Percentiles rank a stretch among this genome's conserved stretches.
Conservation (phyloP, 2,113 vertebrate genomes). For the Anseranas semipalmata region DNA sequence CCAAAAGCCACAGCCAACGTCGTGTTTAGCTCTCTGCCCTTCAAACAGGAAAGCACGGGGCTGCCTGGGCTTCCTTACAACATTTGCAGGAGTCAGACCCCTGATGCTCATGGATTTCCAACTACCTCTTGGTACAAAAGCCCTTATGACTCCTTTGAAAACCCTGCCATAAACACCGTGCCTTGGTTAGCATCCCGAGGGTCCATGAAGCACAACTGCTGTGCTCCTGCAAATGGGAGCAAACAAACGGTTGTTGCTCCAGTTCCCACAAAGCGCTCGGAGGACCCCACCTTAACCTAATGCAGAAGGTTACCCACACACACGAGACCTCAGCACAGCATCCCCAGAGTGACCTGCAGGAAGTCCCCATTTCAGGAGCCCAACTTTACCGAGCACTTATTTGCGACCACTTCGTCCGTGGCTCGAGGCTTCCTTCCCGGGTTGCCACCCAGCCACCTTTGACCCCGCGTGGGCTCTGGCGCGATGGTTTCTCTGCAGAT, state of each 20-base stretch:
- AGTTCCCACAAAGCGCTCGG: not conserved
- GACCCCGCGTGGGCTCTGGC: not conserved
- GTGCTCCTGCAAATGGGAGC: not conserved
- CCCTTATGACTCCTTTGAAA: not conserved
- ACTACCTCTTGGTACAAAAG: not conserved
- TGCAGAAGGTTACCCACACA: not conserved
- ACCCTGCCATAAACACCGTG: too few relatives aligned
- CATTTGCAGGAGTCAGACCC: not conserved
- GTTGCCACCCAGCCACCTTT: too few relatives aligned
- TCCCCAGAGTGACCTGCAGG: not conserved
- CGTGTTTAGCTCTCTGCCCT: not conserved
- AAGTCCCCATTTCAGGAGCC: not conserved
- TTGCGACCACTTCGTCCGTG: not conserved
- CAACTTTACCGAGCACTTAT: not conserved
- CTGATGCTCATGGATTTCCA: not conserved
- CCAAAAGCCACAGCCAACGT: not conserved
- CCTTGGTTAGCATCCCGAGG: not conserved
- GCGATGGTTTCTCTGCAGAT: not conserved
- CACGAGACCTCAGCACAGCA: too few relatives aligned
- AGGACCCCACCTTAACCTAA: not conserved
- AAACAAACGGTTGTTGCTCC: not conserved
- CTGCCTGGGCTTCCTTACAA: not conserved
- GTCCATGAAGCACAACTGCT: rapidly evolving
- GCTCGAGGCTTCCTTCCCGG: not conserved
- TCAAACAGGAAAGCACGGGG: not conserved